Evolutionary conservation across 2,888 invertebrate species (phyloP).

Genomic region (Bombyx huttoni): DNA sequence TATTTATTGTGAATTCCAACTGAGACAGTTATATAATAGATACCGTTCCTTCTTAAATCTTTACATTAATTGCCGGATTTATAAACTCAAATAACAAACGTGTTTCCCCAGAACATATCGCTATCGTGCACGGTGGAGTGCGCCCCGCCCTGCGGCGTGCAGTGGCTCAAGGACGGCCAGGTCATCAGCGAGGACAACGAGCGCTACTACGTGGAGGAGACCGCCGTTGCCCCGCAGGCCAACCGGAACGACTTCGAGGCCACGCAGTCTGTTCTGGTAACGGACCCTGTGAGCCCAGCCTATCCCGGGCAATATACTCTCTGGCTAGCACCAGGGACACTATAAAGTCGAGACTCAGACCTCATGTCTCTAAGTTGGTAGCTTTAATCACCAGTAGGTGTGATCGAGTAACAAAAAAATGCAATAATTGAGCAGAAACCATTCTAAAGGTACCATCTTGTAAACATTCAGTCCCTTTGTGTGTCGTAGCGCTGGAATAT

Average conservation of each 20-base stretch:
- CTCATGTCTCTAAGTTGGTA: too few species aligned
- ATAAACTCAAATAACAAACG: background rate
- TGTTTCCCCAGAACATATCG: conserved; percentile 75
- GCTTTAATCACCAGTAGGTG: too few species aligned
- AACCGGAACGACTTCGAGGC: conserved; percentile 91
- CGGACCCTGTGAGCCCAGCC: background rate
- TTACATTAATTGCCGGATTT: too few species aligned
- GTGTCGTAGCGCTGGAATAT: conserved; percentile 83
- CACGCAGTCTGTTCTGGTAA: conserved; percentile 84
- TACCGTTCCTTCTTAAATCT: too few species aligned
- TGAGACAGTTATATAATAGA: too few species aligned
- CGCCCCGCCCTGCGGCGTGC: conserved; percentile 86
- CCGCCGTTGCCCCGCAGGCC: conserved; percentile 79
- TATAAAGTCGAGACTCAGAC: too few species aligned
- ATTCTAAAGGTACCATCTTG: too few species aligned
- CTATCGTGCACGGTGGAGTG: conserved; percentile 92
- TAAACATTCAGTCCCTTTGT: background rate
- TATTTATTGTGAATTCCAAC: too few species aligned
- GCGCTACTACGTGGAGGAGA: conserved; percentile 78
- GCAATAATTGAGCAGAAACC: too few species aligned
- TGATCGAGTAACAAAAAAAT: too few species aligned
- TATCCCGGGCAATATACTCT: too few species aligned
- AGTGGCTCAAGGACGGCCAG: conserved; percentile 86
- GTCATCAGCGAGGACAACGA: conserved; percentile 76
- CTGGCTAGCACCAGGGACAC: background rate